phyloP scores from a whole-genome alignment of 2,113 vertebrate species.

The Eptesicus fuscus region DNA sequence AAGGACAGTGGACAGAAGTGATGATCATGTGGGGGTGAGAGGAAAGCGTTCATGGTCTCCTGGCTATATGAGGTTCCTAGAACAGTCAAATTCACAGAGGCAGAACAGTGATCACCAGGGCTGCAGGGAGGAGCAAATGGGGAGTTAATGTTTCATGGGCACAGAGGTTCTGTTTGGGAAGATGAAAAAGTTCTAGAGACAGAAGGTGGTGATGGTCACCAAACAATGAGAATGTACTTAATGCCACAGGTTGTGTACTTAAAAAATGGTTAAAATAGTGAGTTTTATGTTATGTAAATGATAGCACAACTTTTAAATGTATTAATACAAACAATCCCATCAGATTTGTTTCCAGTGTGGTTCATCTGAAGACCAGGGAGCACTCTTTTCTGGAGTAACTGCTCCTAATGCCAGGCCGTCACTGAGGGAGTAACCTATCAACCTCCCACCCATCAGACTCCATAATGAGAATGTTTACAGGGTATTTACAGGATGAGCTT shows the following conservation, averaged over 20 bases:
- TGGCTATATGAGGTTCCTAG: neutral
- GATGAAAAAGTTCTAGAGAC: neutral
- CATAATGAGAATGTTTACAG: slow-evolving; percentile 54
- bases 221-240: neutral
- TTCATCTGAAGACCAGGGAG: neutral
- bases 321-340: neutral
- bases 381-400: neutral
- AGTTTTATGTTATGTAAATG: neutral
- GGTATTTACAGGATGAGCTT: slow-evolving; percentile 70
- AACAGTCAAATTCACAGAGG: neutral
- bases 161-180: neutral
- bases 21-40: neutral
- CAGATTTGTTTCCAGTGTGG: neutral
- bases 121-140: neutral
- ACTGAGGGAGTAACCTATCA: slow-evolving; percentile 46
- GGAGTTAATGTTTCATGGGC: neutral
- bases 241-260: neutral
- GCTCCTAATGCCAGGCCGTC: neutral
- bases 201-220: neutral
- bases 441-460: slow-evolving; percentile 52
- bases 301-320: neutral
- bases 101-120: too few relatives aligned
- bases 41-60: neutral
- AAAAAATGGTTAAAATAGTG: neutral
- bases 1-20: neutral